A percentile compares a stretch with the other conserved stretches of the same genome.
Evolutionary conservation across 2,888 invertebrate genomes (phyloP).

Genomic region (Drosophila testacea): DNA sequence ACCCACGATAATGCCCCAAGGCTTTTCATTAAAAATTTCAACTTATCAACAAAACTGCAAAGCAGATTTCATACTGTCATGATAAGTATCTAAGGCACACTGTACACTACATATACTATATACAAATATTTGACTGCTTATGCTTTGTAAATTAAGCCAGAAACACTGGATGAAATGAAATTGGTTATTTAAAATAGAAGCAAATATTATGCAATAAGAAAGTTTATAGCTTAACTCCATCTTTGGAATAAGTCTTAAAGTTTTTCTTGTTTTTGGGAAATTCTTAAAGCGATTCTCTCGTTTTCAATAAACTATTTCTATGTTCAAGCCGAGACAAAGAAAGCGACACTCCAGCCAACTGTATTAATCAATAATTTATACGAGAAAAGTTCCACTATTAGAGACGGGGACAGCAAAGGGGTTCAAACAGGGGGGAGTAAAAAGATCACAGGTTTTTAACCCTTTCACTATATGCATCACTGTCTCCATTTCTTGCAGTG

Average conservation of each 20-base stretch:
- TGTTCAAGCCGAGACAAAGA: conserved; percentile 28
- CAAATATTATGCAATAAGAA: neutral
- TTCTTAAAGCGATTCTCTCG: conserved; percentile 29
- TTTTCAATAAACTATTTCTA: conserved; percentile 44
- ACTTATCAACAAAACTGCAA: conserved; percentile 22
- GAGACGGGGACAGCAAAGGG: neutral
- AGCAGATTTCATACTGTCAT: conserved; percentile 25
- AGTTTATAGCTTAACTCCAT: neutral
- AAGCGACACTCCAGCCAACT: conserved; percentile 43
- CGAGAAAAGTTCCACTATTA: conserved; percentile 60
- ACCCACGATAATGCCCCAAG: conserved; percentile 13
- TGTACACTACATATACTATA: conserved; percentile 6
- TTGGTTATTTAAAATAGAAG: neutral
- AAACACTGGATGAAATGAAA: conserved; percentile 9
- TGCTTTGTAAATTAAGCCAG: conserved; percentile 14
- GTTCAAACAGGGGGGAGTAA: conserved; percentile 12
- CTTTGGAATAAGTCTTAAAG: neutral
- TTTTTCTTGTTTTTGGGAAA: neutral
- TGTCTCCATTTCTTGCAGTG: conserved; percentile 16
- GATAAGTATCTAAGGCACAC: conserved; percentile 46
- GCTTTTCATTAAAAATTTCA: conserved; percentile 52
- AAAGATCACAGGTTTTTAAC: conserved; percentile 77
- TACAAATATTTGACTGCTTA: conserved; percentile 31
- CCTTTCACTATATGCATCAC: conserved; percentile 69
- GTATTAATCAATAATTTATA: conserved; percentile 74